These are phyloP conservation scores for Troides aeacus DNA, from an alignment of 2,888 invertebrate genomes.

Conservation along the genomic window DNA sequence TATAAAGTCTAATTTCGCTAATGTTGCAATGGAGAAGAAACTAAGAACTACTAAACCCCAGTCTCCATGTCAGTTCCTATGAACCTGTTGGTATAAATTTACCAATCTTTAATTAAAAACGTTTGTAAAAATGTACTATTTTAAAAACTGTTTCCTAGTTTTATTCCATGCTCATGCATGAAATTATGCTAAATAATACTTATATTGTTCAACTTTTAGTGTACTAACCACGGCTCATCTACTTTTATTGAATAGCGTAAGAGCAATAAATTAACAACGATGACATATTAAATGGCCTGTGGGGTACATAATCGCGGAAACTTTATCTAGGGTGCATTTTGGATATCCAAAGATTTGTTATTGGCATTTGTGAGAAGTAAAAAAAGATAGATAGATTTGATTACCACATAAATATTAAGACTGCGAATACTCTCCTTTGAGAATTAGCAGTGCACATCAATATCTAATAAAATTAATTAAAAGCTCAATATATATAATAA, in stretches of 20 bases:
- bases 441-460: too few species aligned
- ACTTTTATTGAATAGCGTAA: conserved; percentile 67
- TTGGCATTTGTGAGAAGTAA: neutral
- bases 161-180: conserved; percentile 32
- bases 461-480: too few species aligned
- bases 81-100: neutral
- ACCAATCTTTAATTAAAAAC: neutral
- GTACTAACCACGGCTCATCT: conserved; percentile 74
- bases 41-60: too few species aligned
- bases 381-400: neutral
- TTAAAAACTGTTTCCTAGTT: neutral
- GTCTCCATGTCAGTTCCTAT: too few species aligned
- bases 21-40: too few species aligned
- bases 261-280: conserved; percentile 63
- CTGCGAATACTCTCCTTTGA: too few species aligned
- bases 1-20: too few species aligned
- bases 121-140: neutral
- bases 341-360: conserved; percentile 7
- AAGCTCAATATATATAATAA: too few species aligned
- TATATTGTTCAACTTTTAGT: conserved; percentile 70
- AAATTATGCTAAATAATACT: conserved; percentile 59
- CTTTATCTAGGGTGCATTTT: conserved; percentile 23
- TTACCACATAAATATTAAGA: neutral
- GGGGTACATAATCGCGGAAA: conserved; percentile 52
- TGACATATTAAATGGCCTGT: conserved; percentile 72